Base-by-base conservation (phyloP, 2,888 invertebrate genomes). In the Parnassius mnemosyne region DNA sequence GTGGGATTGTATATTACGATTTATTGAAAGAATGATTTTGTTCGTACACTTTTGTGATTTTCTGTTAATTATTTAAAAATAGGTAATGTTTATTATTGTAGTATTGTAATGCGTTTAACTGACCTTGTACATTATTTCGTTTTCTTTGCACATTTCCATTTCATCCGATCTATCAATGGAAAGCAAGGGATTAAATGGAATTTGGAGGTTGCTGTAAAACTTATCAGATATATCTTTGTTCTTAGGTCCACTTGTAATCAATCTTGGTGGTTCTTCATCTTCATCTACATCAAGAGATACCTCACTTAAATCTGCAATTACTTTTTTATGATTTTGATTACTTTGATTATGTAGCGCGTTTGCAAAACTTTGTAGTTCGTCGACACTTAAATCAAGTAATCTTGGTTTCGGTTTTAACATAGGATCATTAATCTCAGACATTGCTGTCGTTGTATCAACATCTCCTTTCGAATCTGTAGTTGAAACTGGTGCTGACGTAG, bases 271-370 rank as follows among this genome's bases (percentile, higher is more conserved):
- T 12, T 87, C 88, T 1, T 87, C 87, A 12, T 94, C 95, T 57
- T 95, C 93, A 65, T 93, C 85, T 49, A 69, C 93, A 70, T 95
- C 95, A 91, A 96, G 93, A 72, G 93, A 95, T 20, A 96, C 95
- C 80, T 96, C 95, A 78, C 96, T 96, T n/a, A 96, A 87, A 81
- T 96, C 96, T 47, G 90, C 81, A 50, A 90, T 68, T 57, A 69
- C 71, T 69, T 87, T 90, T 66, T 81, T 85, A 52, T 74, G 69
- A 66, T 76, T 79, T n/a, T 72, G 60, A 47, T 72, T 70, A 2
- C 82, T 81, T 65, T 87, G 83, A 75, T 90, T 90, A 53, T 91
- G 90, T 58, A 89, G 68, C 3, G 84, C 83, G 54, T 86, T 85
- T 0, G 90, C 90, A 57, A 90, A 88, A 46, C 84, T 87, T 71